These are phyloP conservation scores for human DNA, from an alignment of 2,113 vertebrate genomes.

Conservation along the genomic window GRCh38 chr6:51454501-51455000, in stretches of 20 bases:
- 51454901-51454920: constrained; percentile 76
- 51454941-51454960: constrained; percentile 74
- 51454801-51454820: constrained; percentile 80
- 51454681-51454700: constrained; percentile 74
- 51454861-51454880: neutral
- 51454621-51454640: constrained; percentile 71
- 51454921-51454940: constrained; percentile 64
- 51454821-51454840: constrained; percentile 61
- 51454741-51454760: constrained; percentile 84
- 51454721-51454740: constrained; percentile 84
- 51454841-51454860: constrained; percentile 56
- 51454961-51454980: constrained; percentile 27
- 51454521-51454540: constrained; percentile 66
- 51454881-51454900: constrained; percentile 55
- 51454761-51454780: constrained; percentile 80
- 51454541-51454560: constrained; percentile 63
- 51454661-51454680: constrained; percentile 61
- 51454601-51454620: constrained; percentile 68
- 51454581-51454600: constrained; percentile 66
- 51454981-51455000: neutral
- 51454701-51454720: constrained; percentile 73
- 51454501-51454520: neutral
- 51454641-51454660: neutral
- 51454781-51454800: constrained; percentile 73
- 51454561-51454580: constrained; percentile 56